Base-by-base conservation (phyloP, 2,888 invertebrate genomes). In the Eurois occulta region DNA sequence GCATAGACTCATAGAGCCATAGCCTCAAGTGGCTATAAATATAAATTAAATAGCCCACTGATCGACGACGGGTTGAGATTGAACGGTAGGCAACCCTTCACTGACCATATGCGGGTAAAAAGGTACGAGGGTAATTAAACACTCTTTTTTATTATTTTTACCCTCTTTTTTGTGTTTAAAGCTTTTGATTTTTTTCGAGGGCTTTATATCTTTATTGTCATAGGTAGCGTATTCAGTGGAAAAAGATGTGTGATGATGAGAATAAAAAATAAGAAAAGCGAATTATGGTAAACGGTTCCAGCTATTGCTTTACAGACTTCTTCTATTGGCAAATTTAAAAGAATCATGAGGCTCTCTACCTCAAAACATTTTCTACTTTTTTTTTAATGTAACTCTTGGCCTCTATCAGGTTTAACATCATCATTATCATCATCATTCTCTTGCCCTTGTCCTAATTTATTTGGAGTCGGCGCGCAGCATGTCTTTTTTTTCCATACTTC, bases 31-130 rank as follows among this genome's bases (percentile, higher is more conserved):
- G 91, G 90, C 84, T 90, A 93, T 94, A 94, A 95, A 93, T 95
- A 94, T 94, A 95, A 95, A 95, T 95, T 95, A 92, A 90, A 89
- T 81, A 90, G 88, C 83, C 87, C 90, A 88, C 86, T 84, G 89
- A 88, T 88, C 90, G 87, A 89, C 90, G 90, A 78, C 80, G 78
- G 78, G 83, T 88, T 90, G 91, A 92, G 92, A 94, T 94, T 92
- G 93, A 94, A 90, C 91, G 88, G 66, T 60, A 67, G 58, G 52
- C 55, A 88, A 88, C 90, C 91, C 90, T 90, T 84, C 64, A 77
- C 84, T 91, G 90, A 90, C 90, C 90, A 85, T 82, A 94, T 94
- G 94, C 94, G 94, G 94, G 94, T 87, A 86, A 87, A 88, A 88
- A 85, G 77, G 80, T 82, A 85, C 85, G 81, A 89, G 90, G 90